Conservation (phyloP, 2,113 vertebrate species). For the Phylloscopus trochilus region DNA sequence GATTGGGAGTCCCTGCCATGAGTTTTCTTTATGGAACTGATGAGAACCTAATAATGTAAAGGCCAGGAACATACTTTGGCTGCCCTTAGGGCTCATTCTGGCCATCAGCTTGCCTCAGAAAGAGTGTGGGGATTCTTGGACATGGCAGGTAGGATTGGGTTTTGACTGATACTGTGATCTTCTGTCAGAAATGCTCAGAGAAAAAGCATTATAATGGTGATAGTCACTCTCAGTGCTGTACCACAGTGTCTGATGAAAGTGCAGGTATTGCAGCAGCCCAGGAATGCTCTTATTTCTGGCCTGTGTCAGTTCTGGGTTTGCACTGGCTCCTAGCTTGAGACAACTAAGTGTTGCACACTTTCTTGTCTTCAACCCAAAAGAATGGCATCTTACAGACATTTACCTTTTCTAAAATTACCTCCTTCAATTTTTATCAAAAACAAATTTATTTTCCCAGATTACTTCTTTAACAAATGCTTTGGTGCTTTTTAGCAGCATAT, state of each 20-base stretch:
- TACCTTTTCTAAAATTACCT: background rate
- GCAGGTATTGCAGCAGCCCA: background rate
- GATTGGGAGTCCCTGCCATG: too few relatives aligned
- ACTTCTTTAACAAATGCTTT: background rate
- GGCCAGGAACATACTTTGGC: background rate
- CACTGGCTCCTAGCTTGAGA: background rate
- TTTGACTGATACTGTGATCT: background rate
- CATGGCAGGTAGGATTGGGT: background rate
- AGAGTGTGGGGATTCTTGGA: background rate
- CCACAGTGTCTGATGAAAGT: background rate
- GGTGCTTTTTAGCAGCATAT: background rate
- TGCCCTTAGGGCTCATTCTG: background rate
- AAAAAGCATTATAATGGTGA: background rate
- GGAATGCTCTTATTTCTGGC: background rate
- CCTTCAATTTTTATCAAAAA: background rate
- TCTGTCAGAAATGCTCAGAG: background rate
- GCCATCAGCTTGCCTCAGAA: background rate
- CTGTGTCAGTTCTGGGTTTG: background rate
- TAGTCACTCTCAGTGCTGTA: background rate
- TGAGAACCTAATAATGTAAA: background rate
- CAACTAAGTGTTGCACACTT: background rate
- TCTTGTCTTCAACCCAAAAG: background rate
- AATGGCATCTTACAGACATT: background rate
- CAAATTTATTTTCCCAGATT: background rate
- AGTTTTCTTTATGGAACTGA: background rate